Percentiles rank a stretch among this genome's conserved stretches.
Conservation (phyloP, 2,797 vertebrate genomes). For the Phoxinus dragarum region DNA sequence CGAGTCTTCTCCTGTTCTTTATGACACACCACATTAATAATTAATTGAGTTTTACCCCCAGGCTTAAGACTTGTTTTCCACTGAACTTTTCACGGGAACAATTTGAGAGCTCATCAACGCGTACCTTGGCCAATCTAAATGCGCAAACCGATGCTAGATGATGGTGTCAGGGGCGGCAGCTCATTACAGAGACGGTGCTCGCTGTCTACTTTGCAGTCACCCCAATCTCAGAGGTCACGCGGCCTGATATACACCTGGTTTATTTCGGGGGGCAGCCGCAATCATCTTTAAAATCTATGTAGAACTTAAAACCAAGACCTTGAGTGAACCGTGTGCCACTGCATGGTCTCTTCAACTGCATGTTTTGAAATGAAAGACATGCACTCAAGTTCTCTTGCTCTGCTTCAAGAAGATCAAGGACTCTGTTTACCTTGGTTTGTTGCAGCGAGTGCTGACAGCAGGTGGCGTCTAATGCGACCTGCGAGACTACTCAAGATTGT, state of each 20-base stretch:
- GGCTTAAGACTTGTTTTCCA: slow-evolving; percentile 49
- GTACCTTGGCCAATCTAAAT: slow-evolving; percentile 50
- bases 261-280: slow-evolving; percentile 74
- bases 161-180: slow-evolving; percentile 56
- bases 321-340: slow-evolving; percentile 58
- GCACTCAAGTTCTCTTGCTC: slow-evolving; percentile 44
- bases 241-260: slow-evolving; percentile 63
- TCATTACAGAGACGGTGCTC: slow-evolving; percentile 67
- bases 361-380: slow-evolving; percentile 65
- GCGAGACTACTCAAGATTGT: slow-evolving; percentile 33
- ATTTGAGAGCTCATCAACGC: slow-evolving; percentile 47
- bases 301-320: slow-evolving; percentile 76
- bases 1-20: slow-evolving; percentile 51
- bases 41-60: slow-evolving; percentile 50
- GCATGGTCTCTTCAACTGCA: slow-evolving; percentile 62
- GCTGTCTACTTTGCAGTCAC: slow-evolving; percentile 64
- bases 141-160: slow-evolving; percentile 52
- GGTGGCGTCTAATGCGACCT: slow-evolving; percentile 39
- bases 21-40: slow-evolving; percentile 44
- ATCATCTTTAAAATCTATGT: slow-evolving; percentile 71
- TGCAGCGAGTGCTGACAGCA: slow-evolving; percentile 31
- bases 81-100: slow-evolving; percentile 48
- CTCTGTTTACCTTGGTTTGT: slow-evolving; percentile 28
- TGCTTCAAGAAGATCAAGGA: slow-evolving; percentile 53
- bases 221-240: slow-evolving; percentile 62